Evolutionary conservation across 92 coral and sea anemone genomes (phyloP), one percentile per base, ranked within the genome.

Genomic region (Porites evermanni): DNA sequence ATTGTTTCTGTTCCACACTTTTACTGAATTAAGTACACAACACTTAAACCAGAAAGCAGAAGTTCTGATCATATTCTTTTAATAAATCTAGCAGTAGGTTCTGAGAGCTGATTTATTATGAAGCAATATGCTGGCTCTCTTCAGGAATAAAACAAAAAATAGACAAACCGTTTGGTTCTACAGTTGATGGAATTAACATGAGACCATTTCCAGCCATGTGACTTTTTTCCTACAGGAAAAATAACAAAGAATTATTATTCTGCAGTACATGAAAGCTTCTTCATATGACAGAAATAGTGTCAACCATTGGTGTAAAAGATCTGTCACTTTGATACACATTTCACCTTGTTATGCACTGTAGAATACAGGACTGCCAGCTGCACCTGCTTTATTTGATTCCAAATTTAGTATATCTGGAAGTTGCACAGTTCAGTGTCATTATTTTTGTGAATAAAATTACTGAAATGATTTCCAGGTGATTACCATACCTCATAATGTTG

Each of bases 401-500:
- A 56, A 56, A 14, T 56, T 56, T 56, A 12, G 12, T 11, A 14
- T 56, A 56, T 56, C 61, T 56, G 14, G 13, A 8, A 56, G 61
- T 12, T 8, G 16, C 61, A 2, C 16, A 14, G 13, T 14, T 38
- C 47, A 38, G 47, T 38, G 47, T 38, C 6, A 38, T 38, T 38
- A 38, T 38, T 38, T 38, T 38, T 38, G 5, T 38, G 47, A 38
- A 38, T 8, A 17, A 56, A 56, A 12, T 56, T 56, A 56, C 6
- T 38, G 19, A 72, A 72, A 50, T 7, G 2, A 2, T 12, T 3
- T 3, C 17, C 23, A 81, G 17, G 53, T 8, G 18, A 6, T 70
- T 38, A 38, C 47, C 26, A 51, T 44, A 92, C 95, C 93, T 88
- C 94, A 53, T 72, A 86, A 64, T 63, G 84, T n/a, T 87, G 86